Percentiles rank a stretch among this genome's conserved stretches.
These are phyloP conservation scores for Smittia aterrima DNA, from an alignment of 2,888 invertebrate genomes.

Conservation along the genomic window DNA sequence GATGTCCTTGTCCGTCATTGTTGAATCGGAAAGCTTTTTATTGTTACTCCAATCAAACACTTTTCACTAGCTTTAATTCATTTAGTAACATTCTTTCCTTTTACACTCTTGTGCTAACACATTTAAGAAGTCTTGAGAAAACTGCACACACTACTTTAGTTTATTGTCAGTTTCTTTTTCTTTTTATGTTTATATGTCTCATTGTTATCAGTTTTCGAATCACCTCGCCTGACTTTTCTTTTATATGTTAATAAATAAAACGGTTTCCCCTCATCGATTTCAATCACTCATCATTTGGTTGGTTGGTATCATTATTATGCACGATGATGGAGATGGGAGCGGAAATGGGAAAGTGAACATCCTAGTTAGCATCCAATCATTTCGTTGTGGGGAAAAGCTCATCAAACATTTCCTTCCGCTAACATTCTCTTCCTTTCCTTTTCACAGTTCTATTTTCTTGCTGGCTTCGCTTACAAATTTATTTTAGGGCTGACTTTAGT, in stretches of 20 bases:
- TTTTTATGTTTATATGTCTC: not conserved
- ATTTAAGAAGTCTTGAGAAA: not conserved
- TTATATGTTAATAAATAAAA: not conserved
- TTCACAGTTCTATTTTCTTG: not conserved
- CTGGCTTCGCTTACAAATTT: not conserved
- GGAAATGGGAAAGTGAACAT: not conserved
- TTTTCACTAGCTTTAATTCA: not conserved
- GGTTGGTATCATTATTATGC: not conserved
- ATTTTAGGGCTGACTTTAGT: not conserved
- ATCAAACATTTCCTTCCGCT: slow-evolving; percentile 19
- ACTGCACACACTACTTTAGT: not conserved
- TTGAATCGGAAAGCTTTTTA: not conserved
- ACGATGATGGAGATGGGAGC: not conserved
- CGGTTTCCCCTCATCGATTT: slow-evolving; percentile 1
- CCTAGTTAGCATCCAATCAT: slow-evolving; percentile 21
- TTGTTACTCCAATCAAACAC: not conserved
- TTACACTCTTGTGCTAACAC: not conserved
- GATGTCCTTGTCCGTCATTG: slow-evolving; percentile 49
- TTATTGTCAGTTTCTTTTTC: slow-evolving; percentile 7
- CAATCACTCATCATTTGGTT: slow-evolving; percentile 15
- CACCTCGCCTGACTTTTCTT: not conserved
- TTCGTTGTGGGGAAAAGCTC: not conserved
- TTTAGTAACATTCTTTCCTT: not conserved
- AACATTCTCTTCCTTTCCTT: not conserved
- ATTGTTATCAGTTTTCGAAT: not conserved